These are phyloP conservation scores for Daboia siamensis DNA, from an alignment of 2,113 vertebrate genomes.

Conservation along the genomic window DNA sequence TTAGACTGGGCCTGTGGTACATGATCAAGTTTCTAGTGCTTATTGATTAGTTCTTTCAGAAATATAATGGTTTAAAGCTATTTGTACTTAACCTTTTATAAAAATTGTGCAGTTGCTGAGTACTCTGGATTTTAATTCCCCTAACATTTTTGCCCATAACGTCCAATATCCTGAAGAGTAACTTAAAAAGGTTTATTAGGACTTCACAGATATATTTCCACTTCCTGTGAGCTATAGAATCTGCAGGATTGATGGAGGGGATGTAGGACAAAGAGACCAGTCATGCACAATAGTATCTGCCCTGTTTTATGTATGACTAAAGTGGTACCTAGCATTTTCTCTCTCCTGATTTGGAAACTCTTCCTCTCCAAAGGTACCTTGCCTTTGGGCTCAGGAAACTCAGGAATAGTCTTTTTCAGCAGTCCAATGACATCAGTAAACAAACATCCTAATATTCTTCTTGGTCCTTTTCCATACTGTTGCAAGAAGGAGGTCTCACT, in stretches of 20 bases:
- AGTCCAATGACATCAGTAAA: background rate
- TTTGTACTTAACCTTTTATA: background rate
- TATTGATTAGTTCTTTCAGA: slow-evolving; percentile 2
- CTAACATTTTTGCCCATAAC: background rate
- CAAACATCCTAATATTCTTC: background rate
- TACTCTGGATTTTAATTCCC: background rate
- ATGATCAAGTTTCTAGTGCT: slow-evolving; percentile 26
- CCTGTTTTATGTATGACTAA: background rate
- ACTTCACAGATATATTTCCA: background rate
- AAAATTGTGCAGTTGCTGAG: background rate
- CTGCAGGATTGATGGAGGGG: background rate
- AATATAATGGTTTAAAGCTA: slow-evolving; percentile 10
- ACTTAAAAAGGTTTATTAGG: background rate
- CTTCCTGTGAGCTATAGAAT: background rate
- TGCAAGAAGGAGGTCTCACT: background rate
- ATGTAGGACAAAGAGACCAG: background rate
- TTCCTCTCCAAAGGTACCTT: background rate
- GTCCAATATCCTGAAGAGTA: background rate
- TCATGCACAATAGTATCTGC: background rate
- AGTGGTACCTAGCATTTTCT: background rate
- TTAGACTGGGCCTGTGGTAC: background rate
- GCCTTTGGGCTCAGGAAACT: background rate
- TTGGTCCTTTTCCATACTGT: background rate
- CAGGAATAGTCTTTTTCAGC: background rate
- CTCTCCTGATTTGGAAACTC: background rate